phyloP scores from a whole-genome alignment of 2,888 invertebrate species.

The Macrosiphum euphorbiae region DNA sequence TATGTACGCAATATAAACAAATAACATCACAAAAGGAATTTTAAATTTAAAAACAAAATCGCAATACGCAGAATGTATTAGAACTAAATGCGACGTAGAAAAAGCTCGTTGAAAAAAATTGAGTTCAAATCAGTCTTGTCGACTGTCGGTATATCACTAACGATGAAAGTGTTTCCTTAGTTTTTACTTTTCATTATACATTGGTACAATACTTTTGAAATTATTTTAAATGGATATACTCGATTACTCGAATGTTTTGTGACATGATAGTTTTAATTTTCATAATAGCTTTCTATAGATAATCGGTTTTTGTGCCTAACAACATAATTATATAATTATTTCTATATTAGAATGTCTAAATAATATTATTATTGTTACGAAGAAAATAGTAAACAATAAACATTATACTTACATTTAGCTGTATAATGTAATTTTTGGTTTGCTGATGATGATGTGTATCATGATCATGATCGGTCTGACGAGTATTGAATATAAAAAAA shows the following conservation, averaged over 20 bases:
- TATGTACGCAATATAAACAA: not conserved
- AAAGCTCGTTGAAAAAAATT: not conserved
- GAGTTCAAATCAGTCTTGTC: not conserved
- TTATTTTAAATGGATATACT: not conserved
- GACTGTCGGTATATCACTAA: not conserved
- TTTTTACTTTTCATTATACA: not conserved
- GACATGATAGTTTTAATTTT: not conserved
- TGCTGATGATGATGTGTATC: not conserved
- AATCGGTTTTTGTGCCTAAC: not conserved
- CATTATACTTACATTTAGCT: not conserved
- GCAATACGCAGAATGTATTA: not conserved
- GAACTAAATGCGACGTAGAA: not conserved
- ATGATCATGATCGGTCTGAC: not conserved
- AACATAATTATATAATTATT: not conserved
- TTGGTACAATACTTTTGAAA: not conserved
- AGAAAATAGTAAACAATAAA: not conserved
- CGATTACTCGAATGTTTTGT: not conserved
- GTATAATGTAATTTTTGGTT: not conserved
- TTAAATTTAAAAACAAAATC: not conserved
- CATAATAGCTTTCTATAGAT: not conserved
- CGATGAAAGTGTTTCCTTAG: not conserved
- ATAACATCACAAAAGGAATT: not conserved
- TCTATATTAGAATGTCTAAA: not conserved
- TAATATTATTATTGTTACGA: not conserved
- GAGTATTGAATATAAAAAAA: not conserved